phyloP scores from a whole-genome alignment of 2,888 invertebrate species.

The Ormyrus nitidulus region DNA sequence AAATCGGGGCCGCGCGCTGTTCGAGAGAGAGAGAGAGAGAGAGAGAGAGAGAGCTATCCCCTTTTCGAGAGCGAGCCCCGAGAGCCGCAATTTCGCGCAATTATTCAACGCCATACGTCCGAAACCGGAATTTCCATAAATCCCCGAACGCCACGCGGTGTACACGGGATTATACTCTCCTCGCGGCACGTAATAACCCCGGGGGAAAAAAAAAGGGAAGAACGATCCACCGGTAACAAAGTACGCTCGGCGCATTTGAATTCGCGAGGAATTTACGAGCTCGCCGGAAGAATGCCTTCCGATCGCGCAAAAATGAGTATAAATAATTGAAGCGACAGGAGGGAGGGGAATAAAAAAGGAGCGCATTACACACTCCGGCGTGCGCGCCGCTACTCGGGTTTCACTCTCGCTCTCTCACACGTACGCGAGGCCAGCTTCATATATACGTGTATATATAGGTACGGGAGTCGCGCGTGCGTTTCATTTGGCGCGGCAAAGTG shows the following conservation, averaged over 20 bases:
- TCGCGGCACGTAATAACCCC: constrained; percentile 16
- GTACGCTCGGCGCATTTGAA: constrained; percentile 22
- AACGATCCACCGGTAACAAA: not conserved
- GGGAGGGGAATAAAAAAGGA: not conserved
- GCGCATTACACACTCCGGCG: not conserved
- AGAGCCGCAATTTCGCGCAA: constrained; percentile 40
- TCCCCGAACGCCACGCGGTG: constrained; percentile 10
- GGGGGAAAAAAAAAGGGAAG: not conserved
- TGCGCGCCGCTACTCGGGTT: constrained; percentile 24
- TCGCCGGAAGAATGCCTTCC: not conserved
- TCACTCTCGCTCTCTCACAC: constrained; percentile 36
- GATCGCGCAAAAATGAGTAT: not conserved
- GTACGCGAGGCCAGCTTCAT: not conserved
- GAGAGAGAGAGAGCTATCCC: not conserved
- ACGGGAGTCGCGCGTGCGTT: constrained; percentile 29
- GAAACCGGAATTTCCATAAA: constrained; percentile 53
- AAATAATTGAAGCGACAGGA: not conserved
- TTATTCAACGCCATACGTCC: constrained; percentile 29
- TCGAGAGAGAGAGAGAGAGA: not conserved
- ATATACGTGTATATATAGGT: not conserved
- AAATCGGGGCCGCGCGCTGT: not conserved
- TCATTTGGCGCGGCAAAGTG: constrained; percentile 51
- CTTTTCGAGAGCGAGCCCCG: not conserved
- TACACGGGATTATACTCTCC: not conserved
- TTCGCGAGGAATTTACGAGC: constrained; percentile 23